These are phyloP conservation scores for Palythoa grandiflora DNA, from an alignment of 92 coral and sea anemone species.

Conservation along the genomic window DNA sequence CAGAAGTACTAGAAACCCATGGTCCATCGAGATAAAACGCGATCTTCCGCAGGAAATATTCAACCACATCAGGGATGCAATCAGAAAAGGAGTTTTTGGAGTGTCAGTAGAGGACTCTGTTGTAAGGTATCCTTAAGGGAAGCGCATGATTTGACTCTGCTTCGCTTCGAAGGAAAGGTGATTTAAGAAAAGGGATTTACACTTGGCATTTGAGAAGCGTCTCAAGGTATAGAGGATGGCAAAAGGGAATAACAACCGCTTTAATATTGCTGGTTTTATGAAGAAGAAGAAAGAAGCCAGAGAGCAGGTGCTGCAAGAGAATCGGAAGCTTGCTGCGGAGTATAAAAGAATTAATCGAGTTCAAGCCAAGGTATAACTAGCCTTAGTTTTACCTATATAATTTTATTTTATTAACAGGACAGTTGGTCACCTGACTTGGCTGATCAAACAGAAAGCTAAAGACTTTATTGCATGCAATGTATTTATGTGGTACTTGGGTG, in stretches of 20 bases:
- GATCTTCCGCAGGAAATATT: no score
- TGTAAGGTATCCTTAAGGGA: neutral
- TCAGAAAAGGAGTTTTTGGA: no score
- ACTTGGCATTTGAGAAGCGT: neutral
- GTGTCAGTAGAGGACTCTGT: no score
- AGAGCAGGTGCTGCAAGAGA: neutral
- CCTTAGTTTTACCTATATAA: neutral
- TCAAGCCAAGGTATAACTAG: slow-evolving; percentile 6
- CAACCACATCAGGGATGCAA: no score
- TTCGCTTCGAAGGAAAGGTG: neutral
- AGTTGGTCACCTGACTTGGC: neutral
- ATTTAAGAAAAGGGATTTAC: neutral
- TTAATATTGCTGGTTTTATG: neutral
- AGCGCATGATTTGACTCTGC: neutral
- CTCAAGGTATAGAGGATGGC: neutral
- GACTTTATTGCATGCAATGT: neutral
- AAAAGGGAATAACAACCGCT: neutral
- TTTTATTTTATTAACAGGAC: neutral
- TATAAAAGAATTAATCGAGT: neutral
- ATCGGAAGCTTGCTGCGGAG: neutral
- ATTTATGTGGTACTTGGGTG: no score
- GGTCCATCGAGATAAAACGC: no score
- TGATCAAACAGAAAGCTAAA: neutral
- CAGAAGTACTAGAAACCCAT: no score
- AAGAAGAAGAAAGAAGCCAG: neutral